Evolutionary conservation across 2,797 vertebrate species (phyloP), one percentile per base, ranked within the genome.

Genomic region (Sparus aurata): DNA sequence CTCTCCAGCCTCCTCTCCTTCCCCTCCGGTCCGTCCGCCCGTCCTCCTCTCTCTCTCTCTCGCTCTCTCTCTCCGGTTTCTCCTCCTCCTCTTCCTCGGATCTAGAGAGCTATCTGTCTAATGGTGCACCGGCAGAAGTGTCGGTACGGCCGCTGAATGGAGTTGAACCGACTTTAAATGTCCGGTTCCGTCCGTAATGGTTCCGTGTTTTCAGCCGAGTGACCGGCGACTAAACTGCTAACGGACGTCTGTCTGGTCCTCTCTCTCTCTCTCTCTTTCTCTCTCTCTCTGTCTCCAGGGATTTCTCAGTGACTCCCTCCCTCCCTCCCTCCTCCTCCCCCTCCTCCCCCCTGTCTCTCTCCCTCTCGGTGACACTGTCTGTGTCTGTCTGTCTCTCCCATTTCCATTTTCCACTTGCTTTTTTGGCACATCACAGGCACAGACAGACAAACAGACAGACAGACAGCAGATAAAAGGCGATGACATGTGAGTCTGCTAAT

Each of bases 211-310:
- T 87, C 76, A 82, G 83, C 86, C 79, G 82, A 81, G 76, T 72
- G 84, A 87, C 85, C 85, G 89, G 81, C 83, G 89, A 90, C 84
- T 88, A 53, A 84, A 82, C 79, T 71, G 64, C 83, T n/a, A 64
- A 54, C 80, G 61, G 86, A 75, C 53, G 89, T 78, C 81, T 85
- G 91, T 79, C 82, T 84, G 82, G 9, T 75, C 54, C 82, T 53
- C 50, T 53, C 27, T n/a, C 30, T 41, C 69, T 70, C 34, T 45
- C 22, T 64, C 43, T 38, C 57, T 52, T 46, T 53, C 62, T 22
- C 52, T 41, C 23, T 20, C 63, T 20, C 2, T 25, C 8, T 50
- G 18, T 30, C 49, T 63, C 57, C 57, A 59, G 57, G 57, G 57
- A 59, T 59, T 34, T 59, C 30, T 59, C 57, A 38, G 58, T 60